Conservation (phyloP, 2,113 vertebrate species). For the Mohoua ochrocephala region DNA sequence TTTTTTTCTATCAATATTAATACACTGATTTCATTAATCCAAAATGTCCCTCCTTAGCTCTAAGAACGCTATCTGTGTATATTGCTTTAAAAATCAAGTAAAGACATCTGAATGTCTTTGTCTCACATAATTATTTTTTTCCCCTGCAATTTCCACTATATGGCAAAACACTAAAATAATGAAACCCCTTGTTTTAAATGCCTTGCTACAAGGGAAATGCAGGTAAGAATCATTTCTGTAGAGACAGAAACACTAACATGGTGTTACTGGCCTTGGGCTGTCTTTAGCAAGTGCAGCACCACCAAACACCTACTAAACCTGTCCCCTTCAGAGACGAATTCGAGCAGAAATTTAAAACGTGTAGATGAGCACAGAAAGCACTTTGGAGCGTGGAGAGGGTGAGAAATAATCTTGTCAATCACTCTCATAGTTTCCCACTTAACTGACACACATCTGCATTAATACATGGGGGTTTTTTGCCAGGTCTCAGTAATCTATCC, state of each 20-base stretch:
- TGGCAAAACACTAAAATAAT: neutral
- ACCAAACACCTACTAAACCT: neutral
- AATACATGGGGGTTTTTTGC: neutral
- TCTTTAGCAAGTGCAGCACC: neutral
- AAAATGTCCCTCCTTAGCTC: neutral
- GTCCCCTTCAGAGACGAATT: neutral
- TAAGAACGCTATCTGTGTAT: neutral
- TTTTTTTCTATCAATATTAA: neutral
- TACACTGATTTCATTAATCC: neutral
- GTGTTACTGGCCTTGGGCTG: neutral
- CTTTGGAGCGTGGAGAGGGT: neutral
- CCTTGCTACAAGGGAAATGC: neutral
- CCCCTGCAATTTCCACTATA: neutral
- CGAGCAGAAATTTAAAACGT: conserved; percentile 10
- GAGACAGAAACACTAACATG: neutral
- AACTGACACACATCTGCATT: neutral
- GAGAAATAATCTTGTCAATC: conserved; percentile 27
- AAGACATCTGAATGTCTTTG: neutral
- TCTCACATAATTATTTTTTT: neutral
- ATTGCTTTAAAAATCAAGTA: neutral
- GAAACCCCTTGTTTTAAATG: neutral
- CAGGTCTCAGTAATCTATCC: neutral
- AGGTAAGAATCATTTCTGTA: neutral
- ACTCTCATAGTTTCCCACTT: neutral
- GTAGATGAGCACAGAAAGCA: neutral